Conservation (phyloP, 2,113 vertebrate species). For the Microcebus lehilahytsara region DNA sequence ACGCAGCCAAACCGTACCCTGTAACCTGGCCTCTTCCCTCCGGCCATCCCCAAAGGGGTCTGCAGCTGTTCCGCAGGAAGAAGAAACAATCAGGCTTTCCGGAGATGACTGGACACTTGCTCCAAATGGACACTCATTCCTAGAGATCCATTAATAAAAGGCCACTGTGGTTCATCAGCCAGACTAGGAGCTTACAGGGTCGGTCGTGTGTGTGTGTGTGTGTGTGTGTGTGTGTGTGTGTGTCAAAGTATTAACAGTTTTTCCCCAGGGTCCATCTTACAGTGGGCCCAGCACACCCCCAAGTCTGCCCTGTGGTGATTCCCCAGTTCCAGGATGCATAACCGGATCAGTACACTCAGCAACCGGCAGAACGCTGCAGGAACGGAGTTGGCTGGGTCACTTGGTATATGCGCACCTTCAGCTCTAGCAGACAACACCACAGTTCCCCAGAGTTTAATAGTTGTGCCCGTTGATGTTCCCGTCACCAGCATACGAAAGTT, state of each 20-base stretch:
- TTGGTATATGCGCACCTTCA: neutral
- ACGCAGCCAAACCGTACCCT: neutral
- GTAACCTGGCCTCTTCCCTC: neutral
- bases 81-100: neutral
- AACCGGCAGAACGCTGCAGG: neutral
- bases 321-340: neutral
- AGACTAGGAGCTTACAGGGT: neutral
- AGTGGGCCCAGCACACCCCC: neutral
- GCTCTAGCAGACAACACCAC: neutral
- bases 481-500: neutral
- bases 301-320: neutral
- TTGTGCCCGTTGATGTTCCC: neutral
- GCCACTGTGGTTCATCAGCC: neutral
- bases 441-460: neutral
- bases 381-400: neutral
- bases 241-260: neutral
- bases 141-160: neutral
- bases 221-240: neutral
- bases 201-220: no score
- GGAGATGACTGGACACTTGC: neutral
- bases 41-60: neutral
- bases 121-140: neutral
- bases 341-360: neutral
- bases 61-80: neutral
- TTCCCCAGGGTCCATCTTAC: neutral